Evolutionary conservation across 2,888 invertebrate species (phyloP).

Genomic region (Cotesia congregata): DNA sequence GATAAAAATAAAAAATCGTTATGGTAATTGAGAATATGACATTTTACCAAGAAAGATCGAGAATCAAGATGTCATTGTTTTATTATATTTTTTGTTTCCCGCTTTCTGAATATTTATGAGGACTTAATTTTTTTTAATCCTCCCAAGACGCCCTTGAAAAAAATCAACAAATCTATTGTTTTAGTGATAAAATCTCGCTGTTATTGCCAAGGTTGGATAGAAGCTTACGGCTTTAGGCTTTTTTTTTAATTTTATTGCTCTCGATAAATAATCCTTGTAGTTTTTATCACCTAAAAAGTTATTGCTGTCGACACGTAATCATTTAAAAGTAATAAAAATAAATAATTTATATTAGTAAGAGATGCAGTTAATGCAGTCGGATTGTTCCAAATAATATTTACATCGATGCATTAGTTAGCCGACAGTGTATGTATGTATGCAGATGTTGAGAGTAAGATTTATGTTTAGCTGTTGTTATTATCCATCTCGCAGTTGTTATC

Average conservation of each 20-base stretch:
- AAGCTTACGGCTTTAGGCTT: background rate
- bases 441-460: conserved; percentile 50
- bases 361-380: too few relatives aligned
- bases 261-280: background rate
- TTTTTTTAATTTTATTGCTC: background rate
- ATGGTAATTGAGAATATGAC: background rate
- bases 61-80: background rate
- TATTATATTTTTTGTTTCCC: conserved; percentile 3
- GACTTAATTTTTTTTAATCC: conserved; percentile 7
- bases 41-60: background rate
- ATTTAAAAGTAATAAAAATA: too few relatives aligned
- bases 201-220: background rate
- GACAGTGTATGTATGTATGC: conserved; percentile 51
- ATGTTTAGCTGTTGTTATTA: conserved; percentile 46
- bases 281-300: conserved; percentile 6
- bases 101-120: conserved; percentile 7
- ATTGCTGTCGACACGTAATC: too few relatives aligned
- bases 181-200: background rate
- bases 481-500: conserved; percentile 54
- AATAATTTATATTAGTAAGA: too few relatives aligned
- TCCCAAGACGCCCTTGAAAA: conserved; percentile 3
- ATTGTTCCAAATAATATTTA: too few relatives aligned
- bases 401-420: conserved; percentile 17
- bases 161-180: conserved; percentile 21
- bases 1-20: too few relatives aligned